Percentiles rank a stretch among this genome's conserved stretches.
Evolutionary conservation across 2,888 invertebrate genomes (phyloP).

Genomic region (Eristalis intricaria): DNA sequence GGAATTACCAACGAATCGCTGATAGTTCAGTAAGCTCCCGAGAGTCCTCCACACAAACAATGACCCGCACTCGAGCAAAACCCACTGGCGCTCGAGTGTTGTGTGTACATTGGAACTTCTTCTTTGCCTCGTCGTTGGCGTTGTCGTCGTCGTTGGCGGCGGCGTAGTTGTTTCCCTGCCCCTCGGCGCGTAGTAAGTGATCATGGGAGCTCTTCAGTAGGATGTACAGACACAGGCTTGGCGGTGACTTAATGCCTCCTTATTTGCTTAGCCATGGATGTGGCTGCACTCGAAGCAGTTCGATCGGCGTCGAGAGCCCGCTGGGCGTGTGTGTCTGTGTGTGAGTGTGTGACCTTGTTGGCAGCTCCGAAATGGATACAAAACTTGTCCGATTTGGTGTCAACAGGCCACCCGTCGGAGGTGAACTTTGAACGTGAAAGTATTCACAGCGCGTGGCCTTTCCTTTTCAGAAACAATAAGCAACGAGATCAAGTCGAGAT

Average conservation of each 20-base stretch:
- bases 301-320: not conserved
- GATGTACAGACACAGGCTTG: slow-evolving; percentile 11
- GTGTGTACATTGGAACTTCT: slow-evolving; percentile 23
- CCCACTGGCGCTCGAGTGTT: slow-evolving; percentile 12
- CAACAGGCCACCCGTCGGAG: not conserved
- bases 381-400: not conserved
- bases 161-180: slow-evolving; percentile 6
- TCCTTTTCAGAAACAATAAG: slow-evolving; percentile 18
- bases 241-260: slow-evolving; percentile 22
- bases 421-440: not conserved
- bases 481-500: slow-evolving; percentile 27
- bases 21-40: slow-evolving; percentile 24
- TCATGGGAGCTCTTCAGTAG: slow-evolving; percentile 12
- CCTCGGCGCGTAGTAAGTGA: not conserved
- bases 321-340: no score
- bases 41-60: slow-evolving; percentile 30
- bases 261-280: slow-evolving; percentile 35
- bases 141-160: no score
- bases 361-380: not conserved
- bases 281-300: slow-evolving; percentile 9
- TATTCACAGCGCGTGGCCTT: not conserved
- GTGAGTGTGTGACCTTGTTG: slow-evolving; percentile 16
- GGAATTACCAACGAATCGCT: slow-evolving; percentile 14
- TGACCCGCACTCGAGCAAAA: not conserved
- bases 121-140: not conserved